Evolutionary conservation across 1,140 invertebrate genomes (phyloP).

Genomic region (Rhizoglyphus robini): DNA sequence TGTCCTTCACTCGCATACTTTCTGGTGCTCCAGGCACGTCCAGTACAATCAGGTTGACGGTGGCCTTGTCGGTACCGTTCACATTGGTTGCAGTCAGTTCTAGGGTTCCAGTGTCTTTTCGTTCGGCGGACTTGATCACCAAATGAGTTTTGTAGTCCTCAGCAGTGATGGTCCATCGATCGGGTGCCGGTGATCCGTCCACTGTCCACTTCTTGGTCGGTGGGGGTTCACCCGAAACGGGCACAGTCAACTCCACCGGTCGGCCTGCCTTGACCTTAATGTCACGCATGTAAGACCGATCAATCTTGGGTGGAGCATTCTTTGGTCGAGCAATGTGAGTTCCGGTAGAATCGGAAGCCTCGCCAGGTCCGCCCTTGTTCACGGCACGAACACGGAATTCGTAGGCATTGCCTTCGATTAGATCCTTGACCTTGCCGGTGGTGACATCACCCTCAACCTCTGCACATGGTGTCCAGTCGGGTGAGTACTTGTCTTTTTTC

Average conservation of each 20-base stretch:
- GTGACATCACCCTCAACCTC: conserved; percentile 64
- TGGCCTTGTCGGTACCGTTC: conserved; percentile 78
- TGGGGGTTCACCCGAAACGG: conserved; percentile 89
- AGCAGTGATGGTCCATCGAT: conserved; percentile 65
- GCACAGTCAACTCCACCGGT: conserved; percentile 71
- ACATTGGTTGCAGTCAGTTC: conserved; percentile 74
- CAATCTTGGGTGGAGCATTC: conserved; percentile 70
- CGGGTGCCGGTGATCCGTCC: conserved; percentile 47
- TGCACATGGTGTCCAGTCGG: conserved; percentile 77
- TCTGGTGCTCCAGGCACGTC: conserved; percentile 30
- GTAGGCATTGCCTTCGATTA: conserved; percentile 77
- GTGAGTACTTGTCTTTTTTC: conserved; percentile 82
- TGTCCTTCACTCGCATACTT: conserved; percentile 60
- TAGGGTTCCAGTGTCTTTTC: conserved; percentile 83
- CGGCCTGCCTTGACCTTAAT: conserved; percentile 81
- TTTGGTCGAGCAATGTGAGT: conserved; percentile 42
- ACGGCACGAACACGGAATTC: conserved; percentile 88
- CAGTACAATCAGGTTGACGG: conserved; percentile 64
- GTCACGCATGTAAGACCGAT: conserved; percentile 62
- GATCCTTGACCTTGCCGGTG: conserved; percentile 68
- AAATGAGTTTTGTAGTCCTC: conserved; percentile 69
- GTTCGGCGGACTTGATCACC: conserved; percentile 65
- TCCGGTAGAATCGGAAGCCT: conserved; percentile 50
- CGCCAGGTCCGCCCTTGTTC: conserved; percentile 85
- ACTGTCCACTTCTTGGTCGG: conserved; percentile 71